Percentiles rank a stretch among this genome's conserved stretches.
phyloP scores from a whole-genome alignment of 2,888 invertebrate species.

The Lucinisca nassula region DNA sequence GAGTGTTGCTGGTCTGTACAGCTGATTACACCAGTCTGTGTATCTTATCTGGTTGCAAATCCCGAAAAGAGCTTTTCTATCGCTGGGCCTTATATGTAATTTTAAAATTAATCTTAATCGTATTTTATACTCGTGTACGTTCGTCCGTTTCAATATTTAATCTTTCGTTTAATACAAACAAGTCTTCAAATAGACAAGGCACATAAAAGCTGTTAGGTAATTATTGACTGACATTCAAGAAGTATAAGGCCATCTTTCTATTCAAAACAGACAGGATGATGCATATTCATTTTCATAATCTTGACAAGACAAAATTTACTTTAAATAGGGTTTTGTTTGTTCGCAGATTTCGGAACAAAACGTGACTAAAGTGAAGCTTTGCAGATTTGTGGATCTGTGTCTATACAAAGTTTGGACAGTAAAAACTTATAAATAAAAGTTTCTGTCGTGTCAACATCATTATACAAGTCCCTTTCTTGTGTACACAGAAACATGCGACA shows the following conservation, averaged over 20 bases:
- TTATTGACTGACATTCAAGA: background rate
- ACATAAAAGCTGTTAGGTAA: background rate
- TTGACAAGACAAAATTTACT: conserved; percentile 3
- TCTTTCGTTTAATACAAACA: background rate
- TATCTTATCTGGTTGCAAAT: too few relatives aligned
- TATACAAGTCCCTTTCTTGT: background rate
- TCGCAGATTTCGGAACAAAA: background rate
- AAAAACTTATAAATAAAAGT: background rate
- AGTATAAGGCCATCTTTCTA: conserved; percentile 8
- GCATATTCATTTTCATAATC: conserved; percentile 14
- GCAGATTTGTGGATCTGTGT: background rate
- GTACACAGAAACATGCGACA: background rate
- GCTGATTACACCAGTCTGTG: too few relatives aligned
- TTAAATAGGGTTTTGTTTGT: background rate
- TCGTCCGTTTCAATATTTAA: background rate
- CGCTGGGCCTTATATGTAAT: too few relatives aligned
- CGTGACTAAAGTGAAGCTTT: background rate
- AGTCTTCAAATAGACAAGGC: background rate
- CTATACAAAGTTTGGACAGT: background rate
- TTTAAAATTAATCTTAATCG: background rate
- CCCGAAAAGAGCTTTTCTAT: too few relatives aligned
- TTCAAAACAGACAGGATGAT: conserved; percentile 6
- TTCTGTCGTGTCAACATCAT: background rate
- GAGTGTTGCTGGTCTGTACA: too few relatives aligned
- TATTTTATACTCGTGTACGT: background rate